These are phyloP conservation scores for Greenwoodochromis staneri DNA, from an alignment of 2,113 vertebrate species.

Conservation along the genomic window DNA sequence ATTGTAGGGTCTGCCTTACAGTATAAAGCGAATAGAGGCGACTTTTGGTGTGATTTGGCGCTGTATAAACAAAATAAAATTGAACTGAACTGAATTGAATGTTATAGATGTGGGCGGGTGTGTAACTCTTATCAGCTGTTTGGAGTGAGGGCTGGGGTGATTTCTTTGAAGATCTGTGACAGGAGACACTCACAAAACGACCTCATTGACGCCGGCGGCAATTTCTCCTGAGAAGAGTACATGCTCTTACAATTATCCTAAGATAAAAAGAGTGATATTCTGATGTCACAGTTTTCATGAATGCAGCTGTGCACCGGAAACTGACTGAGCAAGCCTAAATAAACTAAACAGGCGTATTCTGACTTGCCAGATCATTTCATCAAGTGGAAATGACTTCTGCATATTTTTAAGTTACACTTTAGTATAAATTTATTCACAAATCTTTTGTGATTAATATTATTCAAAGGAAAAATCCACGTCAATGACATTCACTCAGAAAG, in stretches of 20 bases:
- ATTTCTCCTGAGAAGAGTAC: neutral
- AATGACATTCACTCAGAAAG: neutral
- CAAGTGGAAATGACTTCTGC: neutral
- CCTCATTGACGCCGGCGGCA: neutral
- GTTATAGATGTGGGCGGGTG: neutral
- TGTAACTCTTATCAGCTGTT: neutral
- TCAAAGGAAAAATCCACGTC: neutral
- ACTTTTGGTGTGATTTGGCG: neutral
- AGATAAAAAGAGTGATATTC: neutral
- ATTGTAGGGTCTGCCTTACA: neutral
- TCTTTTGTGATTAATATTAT: neutral
- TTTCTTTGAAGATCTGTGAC: neutral
- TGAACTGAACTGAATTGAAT: neutral
- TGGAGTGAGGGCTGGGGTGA: neutral
- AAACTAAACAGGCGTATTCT: neutral
- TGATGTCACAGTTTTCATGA: neutral
- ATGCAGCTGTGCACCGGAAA: neutral
- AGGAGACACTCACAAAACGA: neutral
- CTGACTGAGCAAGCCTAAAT: neutral
- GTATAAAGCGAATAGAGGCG: neutral
- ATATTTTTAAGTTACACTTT: neutral
- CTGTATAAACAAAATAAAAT: neutral
- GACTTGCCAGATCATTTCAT: fast-evolving
- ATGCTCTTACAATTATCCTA: neutral
- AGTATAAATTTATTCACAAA: neutral